A percentile compares a stretch with the other conserved stretches of the same genome.
Evolutionary conservation across 2,888 invertebrate species (phyloP).

Genomic region (Allacma fusca): DNA sequence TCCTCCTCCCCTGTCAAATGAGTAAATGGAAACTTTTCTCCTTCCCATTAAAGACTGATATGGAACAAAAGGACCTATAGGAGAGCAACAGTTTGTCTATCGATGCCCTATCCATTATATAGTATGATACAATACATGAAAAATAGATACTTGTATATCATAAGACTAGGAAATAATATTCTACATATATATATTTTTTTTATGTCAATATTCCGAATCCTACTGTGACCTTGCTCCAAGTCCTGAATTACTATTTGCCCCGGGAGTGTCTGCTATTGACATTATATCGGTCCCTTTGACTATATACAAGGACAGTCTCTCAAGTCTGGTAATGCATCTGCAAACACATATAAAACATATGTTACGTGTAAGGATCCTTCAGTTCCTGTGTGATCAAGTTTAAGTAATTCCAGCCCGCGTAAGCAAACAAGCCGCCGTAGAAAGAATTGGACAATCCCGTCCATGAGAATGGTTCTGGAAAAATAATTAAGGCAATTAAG

Average conservation of each 20-base stretch:
- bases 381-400: constrained; percentile 95
- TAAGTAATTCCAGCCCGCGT: constrained; percentile 89
- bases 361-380: constrained; percentile 87
- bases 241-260: too few species aligned
- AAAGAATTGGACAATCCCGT: constrained; percentile 74
- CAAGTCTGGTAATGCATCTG: neutral
- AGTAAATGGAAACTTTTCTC: constrained; percentile 15
- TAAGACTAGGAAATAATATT: too few species aligned
- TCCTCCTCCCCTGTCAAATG: neutral
- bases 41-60: neutral
- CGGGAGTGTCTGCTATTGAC: too few species aligned
- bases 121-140: too few species aligned
- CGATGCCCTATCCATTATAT: too few species aligned
- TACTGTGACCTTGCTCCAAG: too few species aligned
- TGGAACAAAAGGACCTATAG: neutral
- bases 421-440: constrained; percentile 87
- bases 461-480: constrained; percentile 31
- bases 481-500: neutral
- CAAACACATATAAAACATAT: neutral
- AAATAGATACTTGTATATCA: too few species aligned
- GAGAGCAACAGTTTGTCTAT: constrained; percentile 32
- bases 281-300: too few species aligned
- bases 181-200: too few species aligned
- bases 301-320: too few species aligned
- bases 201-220: too few species aligned